Evolutionary conservation across 2,888 invertebrate species (phyloP), one percentile per base, ranked within the genome.

Genomic region (Nomada ferruginata): DNA sequence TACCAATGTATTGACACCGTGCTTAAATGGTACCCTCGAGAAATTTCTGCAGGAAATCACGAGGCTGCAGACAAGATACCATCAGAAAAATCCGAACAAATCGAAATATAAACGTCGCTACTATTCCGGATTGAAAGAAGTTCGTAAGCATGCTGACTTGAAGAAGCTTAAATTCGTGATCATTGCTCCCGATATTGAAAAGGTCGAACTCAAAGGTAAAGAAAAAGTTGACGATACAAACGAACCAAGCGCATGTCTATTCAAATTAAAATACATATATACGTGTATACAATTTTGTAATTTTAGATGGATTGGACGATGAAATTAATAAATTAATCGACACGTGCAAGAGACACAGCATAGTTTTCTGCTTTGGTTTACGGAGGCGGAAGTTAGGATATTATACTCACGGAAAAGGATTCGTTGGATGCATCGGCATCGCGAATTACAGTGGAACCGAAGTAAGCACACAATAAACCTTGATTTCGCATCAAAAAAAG

Each of bases 111-210:
- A 80, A 61, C 85, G 89, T 47, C 89, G 91, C 68, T 91, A 89
- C 72, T 90, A 90, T 69, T 88, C 90, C 0, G 92, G 92, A 5
- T 88, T 92, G 36, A 91, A 90, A 64, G 90, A 92, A 79, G 89
- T 90, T 1, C 76, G 88, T 4, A 91, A 89, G 47, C 90, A 90
- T 5, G 63, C 89, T 15, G 75, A 86, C 18, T 76, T 90, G 11
- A 90, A 86, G 15, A 92, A 91, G 79, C 83, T 91, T n/a, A 91
- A 88, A 77, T 88, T 91, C 36, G 87, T 91, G 36, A 77, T 92
- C 9, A 78, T 92, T 11, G 91, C 91, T 9, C 87, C 91, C n/a
- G 91, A 92, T 65, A 78, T 92, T 9, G 92, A 92, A 59, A 91
- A 83, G 74, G 87, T 87, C 26, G 76, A 87, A 66, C 74, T 85